Percentiles rank a stretch among this genome's conserved stretches.
Conservation (phyloP, 2,113 vertebrate species). For the Bujurquina vittata region DNA sequence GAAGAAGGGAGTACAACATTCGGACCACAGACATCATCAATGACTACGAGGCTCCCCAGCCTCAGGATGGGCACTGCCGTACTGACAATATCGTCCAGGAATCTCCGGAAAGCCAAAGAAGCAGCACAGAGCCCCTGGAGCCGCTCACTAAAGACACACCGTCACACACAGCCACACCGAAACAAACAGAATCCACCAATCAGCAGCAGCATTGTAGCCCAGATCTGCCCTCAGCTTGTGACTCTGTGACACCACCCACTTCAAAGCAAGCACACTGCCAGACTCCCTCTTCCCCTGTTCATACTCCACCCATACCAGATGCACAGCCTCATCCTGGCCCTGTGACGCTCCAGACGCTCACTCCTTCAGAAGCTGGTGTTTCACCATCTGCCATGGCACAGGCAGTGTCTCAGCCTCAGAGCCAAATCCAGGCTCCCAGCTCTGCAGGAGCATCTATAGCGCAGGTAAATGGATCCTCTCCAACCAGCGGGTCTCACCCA, state of each 20-base stretch:
- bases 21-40: conserved; percentile 73
- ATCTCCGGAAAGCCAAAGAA: conserved; percentile 30
- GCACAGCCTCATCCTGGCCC: conserved; percentile 2
- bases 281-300: conserved; percentile 20
- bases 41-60: conserved; percentile 55
- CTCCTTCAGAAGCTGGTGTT: conserved; percentile 44
- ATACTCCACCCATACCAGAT: not conserved
- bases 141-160: conserved; percentile 32
- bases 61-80: conserved; percentile 46
- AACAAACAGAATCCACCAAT: conserved; percentile 36
- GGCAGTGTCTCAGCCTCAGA: conserved; percentile 30
- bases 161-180: conserved; percentile 26
- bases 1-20: conserved; percentile 67
- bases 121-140: conserved; percentile 25
- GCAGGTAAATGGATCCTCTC: conserved; percentile 53
- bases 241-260: conserved; percentile 7
- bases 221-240: not conserved
- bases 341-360: not conserved
- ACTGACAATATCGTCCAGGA: conserved; percentile 10
- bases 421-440: conserved; percentile 14
- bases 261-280: conserved; percentile 44
- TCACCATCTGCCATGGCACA: conserved; percentile 26
- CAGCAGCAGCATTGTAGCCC: not conserved
- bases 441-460: not conserved
- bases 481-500: conserved; percentile 13